Base-by-base conservation (phyloP, 2,113 vertebrate genomes). In the Psittacula cyanocephala region DNA sequence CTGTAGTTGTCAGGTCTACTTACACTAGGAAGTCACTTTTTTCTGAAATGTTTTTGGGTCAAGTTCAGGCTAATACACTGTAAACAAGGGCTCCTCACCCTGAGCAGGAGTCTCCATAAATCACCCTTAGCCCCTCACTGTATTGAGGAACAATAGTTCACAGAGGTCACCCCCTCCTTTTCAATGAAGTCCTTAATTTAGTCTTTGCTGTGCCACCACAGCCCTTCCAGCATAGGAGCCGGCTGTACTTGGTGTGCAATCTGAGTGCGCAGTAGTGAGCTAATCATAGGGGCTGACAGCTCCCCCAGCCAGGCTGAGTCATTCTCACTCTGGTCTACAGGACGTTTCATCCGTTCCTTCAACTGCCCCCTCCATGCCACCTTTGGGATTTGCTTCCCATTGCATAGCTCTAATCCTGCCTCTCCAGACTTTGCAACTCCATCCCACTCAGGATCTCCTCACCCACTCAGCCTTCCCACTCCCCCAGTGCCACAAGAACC, bases 261-360 rank as follows among this genome's bases (percentile, higher is more conserved):
- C 27, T 4, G 9, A 9, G 17, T n/a, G 80, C 85, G 70, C 17
- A 2, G 1, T 4, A 6, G 74, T 28, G 67, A 93, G 91, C 91
- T 94, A 9, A 88, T 57, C 93, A 55, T 41, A 13, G 29, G 2
- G 68, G 71, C 88, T 10, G 2, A 50, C 43, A 13, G 91, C 81
- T 72, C 74, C 44, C 77, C 65, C 77, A 50, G 91, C 88, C 92
- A 70, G 89, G 80, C 91, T 80, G 75, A 97, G 80, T 95, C 87
- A 95, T n/a, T 75, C 96, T 93, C 91, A 28, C 74, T 46, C 75
- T 1, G 2, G 3, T 57, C 95, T 72, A 37, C 25, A 25, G 84
- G 81, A 94, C 47, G 35, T 86, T 91, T 88, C 35, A 93, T 81
- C 89, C 46, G 50, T 60, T 86, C 63, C 49, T 53, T 72, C 87